Percentiles rank a stretch among this genome's conserved stretches.
Conservation (phyloP, 2,113 vertebrate species). For the Hippocampus zosterae region DNA sequence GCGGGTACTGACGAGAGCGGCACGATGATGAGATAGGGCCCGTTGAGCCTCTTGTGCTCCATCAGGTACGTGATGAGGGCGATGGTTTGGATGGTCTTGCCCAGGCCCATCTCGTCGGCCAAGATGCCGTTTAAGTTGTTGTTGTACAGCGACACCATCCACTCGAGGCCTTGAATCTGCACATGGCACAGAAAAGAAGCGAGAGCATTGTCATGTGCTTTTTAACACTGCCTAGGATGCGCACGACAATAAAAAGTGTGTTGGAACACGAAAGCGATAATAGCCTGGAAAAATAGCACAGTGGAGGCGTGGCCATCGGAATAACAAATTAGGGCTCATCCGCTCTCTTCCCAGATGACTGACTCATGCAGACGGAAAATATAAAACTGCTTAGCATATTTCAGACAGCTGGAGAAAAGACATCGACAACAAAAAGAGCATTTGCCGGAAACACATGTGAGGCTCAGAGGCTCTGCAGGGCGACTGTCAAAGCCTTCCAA, state of each 20-base stretch:
- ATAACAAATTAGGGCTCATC: not conserved
- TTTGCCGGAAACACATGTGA: not conserved
- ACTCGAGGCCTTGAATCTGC: slow-evolving; percentile 92
- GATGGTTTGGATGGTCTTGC: slow-evolving; percentile 98
- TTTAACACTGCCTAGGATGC: not conserved
- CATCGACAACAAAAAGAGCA: not conserved
- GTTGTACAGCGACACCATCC: slow-evolving; percentile 99
- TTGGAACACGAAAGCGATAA: not conserved
- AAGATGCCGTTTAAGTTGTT: slow-evolving; percentile 97
- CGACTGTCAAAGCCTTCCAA: not conserved
- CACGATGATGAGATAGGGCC: slow-evolving; percentile 96
- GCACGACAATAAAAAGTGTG: not conserved
- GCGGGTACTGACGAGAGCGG: slow-evolving; percentile 89
- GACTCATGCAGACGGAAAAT: not conserved
- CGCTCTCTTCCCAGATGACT: slow-evolving; percentile 1
- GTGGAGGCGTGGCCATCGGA: not conserved
- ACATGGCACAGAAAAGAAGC: not conserved
- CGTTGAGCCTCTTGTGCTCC: slow-evolving; percentile 95
- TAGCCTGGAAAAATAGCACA: not conserved
- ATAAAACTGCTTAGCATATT: not conserved
- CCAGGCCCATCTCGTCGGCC: slow-evolving; percentile 97
- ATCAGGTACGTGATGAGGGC: slow-evolving; percentile 97
- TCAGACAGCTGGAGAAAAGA: not conserved
- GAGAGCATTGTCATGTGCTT: not conserved
- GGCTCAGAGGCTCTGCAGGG: not conserved